Conservation (phyloP, 2,888 invertebrate species). For the Shargacucullia verbasci region DNA sequence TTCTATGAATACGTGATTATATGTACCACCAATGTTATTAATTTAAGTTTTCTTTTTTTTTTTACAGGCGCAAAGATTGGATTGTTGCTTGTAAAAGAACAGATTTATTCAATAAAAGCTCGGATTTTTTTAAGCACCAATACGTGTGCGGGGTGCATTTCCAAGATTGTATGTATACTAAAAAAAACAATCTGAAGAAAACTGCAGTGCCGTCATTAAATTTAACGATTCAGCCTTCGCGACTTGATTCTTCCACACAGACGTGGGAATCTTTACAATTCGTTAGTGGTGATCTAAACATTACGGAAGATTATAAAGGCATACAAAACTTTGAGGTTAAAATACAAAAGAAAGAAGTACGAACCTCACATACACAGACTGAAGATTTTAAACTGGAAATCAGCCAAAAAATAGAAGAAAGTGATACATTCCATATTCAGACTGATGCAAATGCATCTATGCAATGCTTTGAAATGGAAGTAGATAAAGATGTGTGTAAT, state of each 20-base stretch:
- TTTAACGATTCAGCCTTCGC: slow-evolving; percentile 14
- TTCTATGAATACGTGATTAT: too few species aligned
- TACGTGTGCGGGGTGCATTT: slow-evolving; percentile 23
- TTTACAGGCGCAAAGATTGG: slow-evolving; percentile 25
- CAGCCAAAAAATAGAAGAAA: too few species aligned
- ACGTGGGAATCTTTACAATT: slow-evolving; percentile 2
- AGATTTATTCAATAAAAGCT: slow-evolving; percentile 14
- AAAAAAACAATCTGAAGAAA: slow-evolving; percentile 8
- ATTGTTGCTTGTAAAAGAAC: slow-evolving; percentile 17
- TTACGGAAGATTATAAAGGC: not conserved
- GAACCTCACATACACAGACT: too few species aligned
- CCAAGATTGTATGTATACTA: slow-evolving; percentile 12
- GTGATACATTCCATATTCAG: too few species aligned
- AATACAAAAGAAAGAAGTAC: not conserved
- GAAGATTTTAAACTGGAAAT: slow-evolving; percentile 6
- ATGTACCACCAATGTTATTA: too few species aligned
- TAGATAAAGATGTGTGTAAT: too few species aligned
- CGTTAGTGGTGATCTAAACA: not conserved
- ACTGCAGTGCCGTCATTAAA: slow-evolving; percentile 22
- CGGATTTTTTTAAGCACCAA: slow-evolving; percentile 18
- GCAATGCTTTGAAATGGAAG: too few species aligned
- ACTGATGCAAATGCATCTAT: too few species aligned
- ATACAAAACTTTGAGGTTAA: not conserved
- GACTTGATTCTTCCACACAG: slow-evolving; percentile 16
- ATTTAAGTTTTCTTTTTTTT: not conserved